phyloP scores from a whole-genome alignment of 2,888 invertebrate species.

The Cheilosia urbana region DNA sequence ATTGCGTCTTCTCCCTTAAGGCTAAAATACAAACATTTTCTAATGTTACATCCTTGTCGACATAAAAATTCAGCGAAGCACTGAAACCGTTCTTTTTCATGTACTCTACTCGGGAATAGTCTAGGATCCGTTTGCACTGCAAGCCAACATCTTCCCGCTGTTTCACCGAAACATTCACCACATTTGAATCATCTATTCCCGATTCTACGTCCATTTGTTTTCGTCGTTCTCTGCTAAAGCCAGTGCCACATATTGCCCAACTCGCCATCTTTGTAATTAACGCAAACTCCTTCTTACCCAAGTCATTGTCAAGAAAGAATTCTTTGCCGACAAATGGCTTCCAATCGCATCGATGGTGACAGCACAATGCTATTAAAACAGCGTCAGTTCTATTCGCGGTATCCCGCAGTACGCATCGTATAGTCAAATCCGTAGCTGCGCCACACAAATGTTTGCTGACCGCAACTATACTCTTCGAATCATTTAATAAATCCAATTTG shows the following conservation, averaged over 20 bases:
- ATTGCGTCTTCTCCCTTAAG: conserved; percentile 58
- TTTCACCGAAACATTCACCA: conserved; percentile 32
- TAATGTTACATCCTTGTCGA: conserved; percentile 87
- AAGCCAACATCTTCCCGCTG: conserved; percentile 88
- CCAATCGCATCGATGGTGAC: conserved; percentile 94
- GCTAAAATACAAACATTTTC: conserved; percentile 92
- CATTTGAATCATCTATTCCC: neutral
- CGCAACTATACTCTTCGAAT: conserved; percentile 87
- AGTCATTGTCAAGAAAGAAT: conserved; percentile 86
- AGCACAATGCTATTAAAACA: conserved; percentile 92
- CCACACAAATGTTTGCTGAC: conserved; percentile 96
- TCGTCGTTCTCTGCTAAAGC: conserved; percentile 85
- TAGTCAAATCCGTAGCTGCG: conserved; percentile 91
- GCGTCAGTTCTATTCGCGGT: conserved; percentile 84
- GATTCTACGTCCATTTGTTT: conserved; percentile 78
- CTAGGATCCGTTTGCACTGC: conserved; percentile 90
- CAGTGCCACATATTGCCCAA: conserved; percentile 94
- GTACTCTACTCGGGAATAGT: conserved; percentile 89
- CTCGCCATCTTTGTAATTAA: conserved; percentile 92
- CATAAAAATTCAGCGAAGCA: conserved; percentile 88
- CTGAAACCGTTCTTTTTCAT: conserved; percentile 86
- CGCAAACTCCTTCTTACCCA: conserved; percentile 88
- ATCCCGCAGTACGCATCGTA: conserved; percentile 86
- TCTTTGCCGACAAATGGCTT: conserved; percentile 88
- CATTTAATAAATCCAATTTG: conserved; percentile 84